A percentile compares a stretch with the other conserved stretches of the same genome.
Evolutionary conservation across 1,140 invertebrate species (phyloP).

Genomic region (Cydia splendana): DNA sequence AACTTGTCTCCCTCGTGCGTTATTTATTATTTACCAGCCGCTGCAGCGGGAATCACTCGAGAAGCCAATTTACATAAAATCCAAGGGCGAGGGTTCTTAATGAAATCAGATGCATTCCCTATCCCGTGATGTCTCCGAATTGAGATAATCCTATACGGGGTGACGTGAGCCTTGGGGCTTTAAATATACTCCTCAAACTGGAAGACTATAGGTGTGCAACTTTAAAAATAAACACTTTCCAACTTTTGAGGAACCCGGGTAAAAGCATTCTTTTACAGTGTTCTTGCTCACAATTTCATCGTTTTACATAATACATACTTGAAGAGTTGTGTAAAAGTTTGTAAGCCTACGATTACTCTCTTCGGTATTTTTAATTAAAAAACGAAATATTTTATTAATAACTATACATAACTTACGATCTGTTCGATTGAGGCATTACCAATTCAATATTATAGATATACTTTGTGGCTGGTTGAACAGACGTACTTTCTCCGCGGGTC

Average conservation of each 20-base stretch:
- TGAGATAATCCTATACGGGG: neutral
- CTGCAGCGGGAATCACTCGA: slow-evolving; percentile 9
- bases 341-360: too few species aligned
- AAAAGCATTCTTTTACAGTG: too few species aligned
- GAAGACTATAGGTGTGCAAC: neutral
- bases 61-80: slow-evolving; percentile 31
- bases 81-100: slow-evolving; percentile 29
- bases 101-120: slow-evolving; percentile 11
- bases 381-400: too few species aligned
- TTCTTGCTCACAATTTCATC: too few species aligned
- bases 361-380: too few species aligned
- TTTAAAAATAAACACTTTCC: neutral
- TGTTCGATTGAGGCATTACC: neutral
- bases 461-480: neutral
- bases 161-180: neutral
- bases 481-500: neutral
- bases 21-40: slow-evolving; percentile 5
- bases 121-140: neutral
- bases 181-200: neutral
- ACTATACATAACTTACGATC: neutral
- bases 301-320: too few species aligned
- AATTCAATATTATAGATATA: neutral
- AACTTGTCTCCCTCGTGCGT: neutral
- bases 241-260: too few species aligned
- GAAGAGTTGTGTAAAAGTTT: too few species aligned